Evolutionary conservation across 2,888 invertebrate genomes (phyloP).

Genomic region (Leucania comma): DNA sequence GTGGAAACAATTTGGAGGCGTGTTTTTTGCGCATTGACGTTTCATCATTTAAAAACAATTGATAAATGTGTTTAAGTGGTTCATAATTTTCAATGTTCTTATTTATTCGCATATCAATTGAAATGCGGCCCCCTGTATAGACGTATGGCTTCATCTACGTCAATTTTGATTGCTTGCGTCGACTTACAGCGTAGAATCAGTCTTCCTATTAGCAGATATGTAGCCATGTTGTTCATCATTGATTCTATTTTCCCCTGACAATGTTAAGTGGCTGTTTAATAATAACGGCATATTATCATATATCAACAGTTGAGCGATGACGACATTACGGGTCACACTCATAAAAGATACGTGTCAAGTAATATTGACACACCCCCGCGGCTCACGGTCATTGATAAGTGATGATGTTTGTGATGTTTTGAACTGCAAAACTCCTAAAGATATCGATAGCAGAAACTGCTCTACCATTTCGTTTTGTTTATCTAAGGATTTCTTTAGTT

Average conservation of each 20-base stretch:
- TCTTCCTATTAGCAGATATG: conserved; percentile 34
- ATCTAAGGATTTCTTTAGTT: too few species aligned
- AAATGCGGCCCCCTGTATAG: conserved; percentile 54
- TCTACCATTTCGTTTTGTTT: neutral
- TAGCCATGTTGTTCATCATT: conserved; percentile 29
- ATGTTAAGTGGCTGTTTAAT: conserved; percentile 28
- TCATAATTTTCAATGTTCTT: conserved; percentile 61
- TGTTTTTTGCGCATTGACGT: conserved; percentile 63
- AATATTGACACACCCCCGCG: conserved; percentile 52
- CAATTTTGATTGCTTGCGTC: conserved; percentile 48
- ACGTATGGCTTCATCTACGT: conserved; percentile 48
- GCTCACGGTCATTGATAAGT: neutral
- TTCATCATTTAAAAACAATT: conserved; percentile 55
- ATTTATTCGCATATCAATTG: conserved; percentile 66
- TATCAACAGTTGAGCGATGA: conserved; percentile 32
- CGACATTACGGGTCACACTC: conserved; percentile 50
- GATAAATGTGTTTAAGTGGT: conserved; percentile 58
- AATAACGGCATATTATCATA: conserved; percentile 19
- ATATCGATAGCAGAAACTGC: too few species aligned
- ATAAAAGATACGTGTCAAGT: conserved; percentile 21
- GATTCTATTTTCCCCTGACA: conserved; percentile 33
- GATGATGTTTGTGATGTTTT: neutral
- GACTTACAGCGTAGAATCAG: conserved; percentile 30
- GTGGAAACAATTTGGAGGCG: conserved; percentile 46
- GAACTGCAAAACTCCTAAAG: neutral